Base-by-base conservation (phyloP, 1,140 invertebrate species). In the Schlechtendalia chinensis region DNA sequence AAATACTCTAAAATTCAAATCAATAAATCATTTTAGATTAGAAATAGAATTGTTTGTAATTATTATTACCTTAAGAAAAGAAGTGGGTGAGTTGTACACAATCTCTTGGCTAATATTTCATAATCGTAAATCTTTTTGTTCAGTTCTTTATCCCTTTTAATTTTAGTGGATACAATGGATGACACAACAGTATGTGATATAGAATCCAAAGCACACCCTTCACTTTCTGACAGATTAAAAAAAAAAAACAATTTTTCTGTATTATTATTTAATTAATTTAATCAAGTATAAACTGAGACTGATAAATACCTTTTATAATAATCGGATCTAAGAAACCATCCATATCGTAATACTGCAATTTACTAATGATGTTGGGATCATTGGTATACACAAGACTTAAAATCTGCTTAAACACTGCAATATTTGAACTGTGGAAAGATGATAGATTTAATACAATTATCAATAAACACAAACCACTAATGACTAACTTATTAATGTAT, bases 101-200 rank as follows among this genome's bases (percentile, higher is more conserved):
- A 89, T 88, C 95, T 97, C 82, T 92, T 88, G 39, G 91, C 90
- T 24, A 91, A 90, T 11, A 93, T 85, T 84, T 95, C 94, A 67
- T 92, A 89, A 83, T 95, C 93, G 74, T 90, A 89, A 82, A 92
- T 91, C 82, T 90, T 89, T 5, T 89, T 88, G 50, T 89, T 87
- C 86, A 91, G 92, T 22, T 92, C 90, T 84, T 93, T 93, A 85
- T 85, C 89, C 83, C 82, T 87, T 12, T 91, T 88, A 8, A 89
- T 90, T 16, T 91, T 88, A 14, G 93, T 90, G 8, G 96, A 86
- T 5, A 79, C 75, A 29, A 79, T 79, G 17, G 92, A 91, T 10
- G 92, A 93, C 19, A 97, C 86, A 65, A 96, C 86, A 65, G 90
- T 90, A 84, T 96, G 94, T 50, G 93, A 92, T 83, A 94, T 91